Base-by-base conservation (phyloP, 2,113 vertebrate genomes). In the Galbula dea region DNA sequence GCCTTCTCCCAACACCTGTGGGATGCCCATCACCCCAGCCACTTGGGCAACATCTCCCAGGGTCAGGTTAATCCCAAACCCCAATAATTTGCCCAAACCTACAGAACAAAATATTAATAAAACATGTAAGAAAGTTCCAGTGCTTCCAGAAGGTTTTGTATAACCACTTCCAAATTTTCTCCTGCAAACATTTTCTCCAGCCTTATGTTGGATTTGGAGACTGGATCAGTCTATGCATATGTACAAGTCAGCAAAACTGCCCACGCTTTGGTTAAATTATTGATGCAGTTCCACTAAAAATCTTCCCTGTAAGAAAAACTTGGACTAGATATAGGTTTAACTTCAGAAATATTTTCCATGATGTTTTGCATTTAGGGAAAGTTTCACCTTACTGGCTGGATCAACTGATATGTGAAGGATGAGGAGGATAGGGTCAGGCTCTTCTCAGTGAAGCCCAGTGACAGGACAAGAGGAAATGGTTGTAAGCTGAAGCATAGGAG, bases 351-450 rank as follows among this genome's bases (percentile, higher is more conserved):
- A 34, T 43, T 71, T 90, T 73, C 69, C 39, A 15, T 57, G 34
- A 41, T 4, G 0, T 29, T 67, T 65, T 79, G 3, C 21, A 55
- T 88, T 29, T 45, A 63, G 29, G 29, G 18, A 2, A 68, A 7
- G 10, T 32, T 51, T 67, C 45, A 87, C 58, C 48, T 96, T 90
- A 62, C 34, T 54, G 18, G 6, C 6, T 66, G 8, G 22, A 77
- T 48, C 1, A 3, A 16, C 15, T 18, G 67, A 1, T 12, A 12
- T 0, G 0, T n/a, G n/a, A n/a, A n/a, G n/a, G n/a, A n/a, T n/a
- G n/a, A n/a, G n/a, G n/a, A n/a, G n/a, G n/a, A n/a, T n/a, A n/a
- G n/a, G n/a, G n/a, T n/a, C n/a, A n/a, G n/a, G n/a, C n/a, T n/a
- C n/a, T n/a, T n/a, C n/a, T n/a, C n/a, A n/a, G n/a, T n/a, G n/a